Evolutionary conservation across 2,113 vertebrate genomes (phyloP).

Genomic region (Colinus virginianus): DNA sequence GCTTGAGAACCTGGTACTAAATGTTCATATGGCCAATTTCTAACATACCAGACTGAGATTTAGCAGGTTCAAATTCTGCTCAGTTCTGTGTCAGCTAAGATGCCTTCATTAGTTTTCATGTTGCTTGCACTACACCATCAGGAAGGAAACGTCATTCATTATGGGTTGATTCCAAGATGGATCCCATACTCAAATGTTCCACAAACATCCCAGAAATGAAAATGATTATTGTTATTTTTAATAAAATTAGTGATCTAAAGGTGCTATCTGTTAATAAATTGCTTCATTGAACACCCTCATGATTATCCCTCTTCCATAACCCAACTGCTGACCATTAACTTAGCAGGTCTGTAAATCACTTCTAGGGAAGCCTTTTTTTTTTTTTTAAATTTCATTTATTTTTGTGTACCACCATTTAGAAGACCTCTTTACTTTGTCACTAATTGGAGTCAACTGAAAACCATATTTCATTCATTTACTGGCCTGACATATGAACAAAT

Average conservation of each 20-base stretch:
- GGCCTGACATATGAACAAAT: not conserved
- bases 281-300: not conserved
- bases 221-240: not conserved
- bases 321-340: not conserved
- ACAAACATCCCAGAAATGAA: not conserved
- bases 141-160: not conserved
- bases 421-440: not conserved
- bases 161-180: not conserved
- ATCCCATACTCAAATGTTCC: accelerated
- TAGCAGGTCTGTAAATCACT: not conserved
- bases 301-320: not conserved
- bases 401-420: not conserved
- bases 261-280: not conserved
- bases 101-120: not conserved
- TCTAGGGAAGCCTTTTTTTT: not conserved
- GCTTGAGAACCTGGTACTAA: not conserved
- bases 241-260: not conserved
- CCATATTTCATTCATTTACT: not conserved
- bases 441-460: not conserved
- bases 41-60: not conserved
- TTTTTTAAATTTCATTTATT: not conserved
- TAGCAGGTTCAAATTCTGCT: not conserved
- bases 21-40: not conserved
- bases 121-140: not conserved
- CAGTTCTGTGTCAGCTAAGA: not conserved